Percentiles rank a stretch among this genome's conserved stretches.
Evolutionary conservation across 2,888 invertebrate genomes (phyloP).

Genomic region (Halocaridina rubra): DNA sequence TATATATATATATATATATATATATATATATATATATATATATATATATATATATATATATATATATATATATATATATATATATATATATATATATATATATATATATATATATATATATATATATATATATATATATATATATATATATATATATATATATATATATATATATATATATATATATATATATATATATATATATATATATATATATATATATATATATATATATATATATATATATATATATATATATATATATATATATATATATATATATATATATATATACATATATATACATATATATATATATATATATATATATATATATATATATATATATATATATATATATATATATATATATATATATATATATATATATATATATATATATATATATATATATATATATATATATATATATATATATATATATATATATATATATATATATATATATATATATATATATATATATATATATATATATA

Average conservation of each 20-base stretch:
- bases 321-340: neutral
- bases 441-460: too few relatives aligned
- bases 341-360: too few relatives aligned
- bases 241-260: neutral
- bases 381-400: too few relatives aligned
- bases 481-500: too few relatives aligned
- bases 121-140: neutral
- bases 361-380: too few relatives aligned
- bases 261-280: neutral
- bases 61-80: neutral
- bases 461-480: too few relatives aligned
- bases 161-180: neutral
- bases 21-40: neutral
- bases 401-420: too few relatives aligned
- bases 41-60: neutral
- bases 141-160: neutral
- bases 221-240: neutral
- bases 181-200: slow-evolving; percentile 6
- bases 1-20: neutral
- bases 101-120: neutral
- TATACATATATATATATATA: neutral
- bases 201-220: neutral
- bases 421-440: too few relatives aligned
- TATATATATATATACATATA: neutral
- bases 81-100: slow-evolving; percentile 1